These are phyloP conservation scores for Lithophane leautieri DNA, from an alignment of 2,888 invertebrate genomes.

Conservation along the genomic window DNA sequence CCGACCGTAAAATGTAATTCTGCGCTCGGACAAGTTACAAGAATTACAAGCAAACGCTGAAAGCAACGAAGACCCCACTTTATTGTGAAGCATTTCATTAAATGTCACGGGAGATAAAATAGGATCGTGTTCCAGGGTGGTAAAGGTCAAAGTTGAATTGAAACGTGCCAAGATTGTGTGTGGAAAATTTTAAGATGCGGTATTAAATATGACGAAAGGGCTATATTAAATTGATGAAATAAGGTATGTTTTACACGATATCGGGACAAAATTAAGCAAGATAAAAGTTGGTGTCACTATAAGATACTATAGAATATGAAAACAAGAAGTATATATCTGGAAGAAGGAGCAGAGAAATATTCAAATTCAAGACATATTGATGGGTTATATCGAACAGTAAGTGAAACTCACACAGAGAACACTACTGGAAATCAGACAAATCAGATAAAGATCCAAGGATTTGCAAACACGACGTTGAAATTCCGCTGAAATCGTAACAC, in stretches of 20 bases:
- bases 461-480: neutral
- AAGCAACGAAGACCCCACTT: constrained; percentile 38
- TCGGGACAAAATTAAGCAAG: neutral
- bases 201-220: constrained; percentile 24
- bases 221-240: constrained; percentile 1
- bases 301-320: neutral
- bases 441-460: constrained; percentile 11
- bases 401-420: neutral
- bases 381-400: neutral
- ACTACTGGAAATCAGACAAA: constrained; percentile 13
- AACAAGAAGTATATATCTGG: neutral
- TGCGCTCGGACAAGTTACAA: too few species aligned
- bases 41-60: constrained; percentile 39
- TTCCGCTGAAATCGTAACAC: constrained; percentile 14
- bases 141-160: constrained; percentile 61
- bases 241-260: neutral
- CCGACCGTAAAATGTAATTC: constrained; percentile 26
- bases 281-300: neutral
- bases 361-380: neutral
- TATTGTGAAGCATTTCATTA: constrained; percentile 48
- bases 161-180: constrained; percentile 53
- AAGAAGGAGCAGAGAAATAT: neutral
- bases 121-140: constrained; percentile 49
- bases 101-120: constrained; percentile 60
- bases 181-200: constrained; percentile 19